Evolutionary conservation across 1,140 invertebrate species (phyloP), one percentile per base, ranked within the genome.

Genomic region (Chelonus insularis): DNA sequence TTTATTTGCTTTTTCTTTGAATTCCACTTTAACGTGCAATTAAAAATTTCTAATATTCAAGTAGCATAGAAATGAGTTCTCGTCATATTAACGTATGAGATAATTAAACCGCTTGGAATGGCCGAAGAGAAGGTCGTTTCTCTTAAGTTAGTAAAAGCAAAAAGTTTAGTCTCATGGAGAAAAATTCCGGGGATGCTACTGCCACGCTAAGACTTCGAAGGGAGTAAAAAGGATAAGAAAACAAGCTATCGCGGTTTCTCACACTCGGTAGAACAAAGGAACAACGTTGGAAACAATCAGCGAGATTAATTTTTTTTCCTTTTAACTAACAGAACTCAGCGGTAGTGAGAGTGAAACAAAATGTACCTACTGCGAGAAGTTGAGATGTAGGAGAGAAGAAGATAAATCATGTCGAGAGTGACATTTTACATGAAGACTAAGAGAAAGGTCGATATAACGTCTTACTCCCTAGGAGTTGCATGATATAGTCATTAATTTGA

Each of bases 31-130:
- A n/a, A n/a, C n/a, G n/a, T n/a, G n/a, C n/a, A n/a, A n/a, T n/a
- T n/a, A n/a, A n/a, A n/a, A n/a, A n/a, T n/a, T n/a, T 39, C 4
- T 39, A 4, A n/a, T 39, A 39, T 39, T 39, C 7, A 14, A 39
- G 36, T 51, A 23, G 16, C 21, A 58, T 48, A 57, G 52, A 51
- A 48, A 47, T 12, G 37, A 39, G 45, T 60, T 34, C 52, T 62
- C 57, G 60, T 60, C 59, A 60, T 55, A 54, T 36, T 43, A 16
- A 50, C 63, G 50, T 64, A 63, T 60, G 57, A 61, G 65, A 66
- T 66, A 66, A 66, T 66, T 66, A 66, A 66, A 66, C 61, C 36
- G 57, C 65, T 61, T 45, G 61, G 65, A 66, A 66, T 66, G 61
- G 61, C 50, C 54, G 41, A 63, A 61, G 54, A 36, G 32, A 54